Evolutionary conservation across 2,888 invertebrate genomes (phyloP).

Genomic region (Himalopsyche japonica): DNA sequence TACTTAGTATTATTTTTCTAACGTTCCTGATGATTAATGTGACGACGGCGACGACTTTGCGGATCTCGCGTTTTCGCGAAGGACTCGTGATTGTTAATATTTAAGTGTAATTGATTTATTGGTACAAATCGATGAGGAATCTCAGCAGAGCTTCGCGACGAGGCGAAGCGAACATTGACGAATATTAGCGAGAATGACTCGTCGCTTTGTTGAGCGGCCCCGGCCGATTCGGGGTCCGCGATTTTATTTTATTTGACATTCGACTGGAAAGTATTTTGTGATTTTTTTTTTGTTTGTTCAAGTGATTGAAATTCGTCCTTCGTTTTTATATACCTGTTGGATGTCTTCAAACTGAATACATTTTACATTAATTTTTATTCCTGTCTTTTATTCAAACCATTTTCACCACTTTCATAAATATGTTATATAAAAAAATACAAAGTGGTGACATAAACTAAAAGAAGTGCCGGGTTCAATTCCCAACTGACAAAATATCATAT

Average conservation of each 20-base stretch:
- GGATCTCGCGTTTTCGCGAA: background rate
- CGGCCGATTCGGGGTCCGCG: background rate
- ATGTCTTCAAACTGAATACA: conserved; percentile 7
- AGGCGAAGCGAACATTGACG: background rate
- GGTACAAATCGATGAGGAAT: conserved; percentile 34
- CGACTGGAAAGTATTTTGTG: conserved; percentile 4
- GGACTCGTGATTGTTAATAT: background rate
- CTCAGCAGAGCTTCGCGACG: conserved; percentile 20
- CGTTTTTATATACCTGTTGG: conserved; percentile 17
- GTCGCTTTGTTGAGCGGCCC: background rate
- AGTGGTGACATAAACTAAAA: too few species aligned
- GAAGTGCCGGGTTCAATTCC: too few species aligned
- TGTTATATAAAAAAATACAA: too few species aligned
- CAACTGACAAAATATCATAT: too few species aligned
- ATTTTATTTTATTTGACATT: background rate
- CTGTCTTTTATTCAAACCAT: too few species aligned
- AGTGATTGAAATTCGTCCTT: conserved; percentile 22
- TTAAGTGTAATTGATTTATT: background rate
- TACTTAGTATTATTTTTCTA: conserved; percentile 17
- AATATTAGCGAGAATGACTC: background rate
- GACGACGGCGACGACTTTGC: background rate
- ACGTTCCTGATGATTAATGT: conserved; percentile 4
- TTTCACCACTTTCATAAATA: too few species aligned
- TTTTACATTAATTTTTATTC: background rate
- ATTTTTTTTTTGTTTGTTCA: conserved; percentile 13